Percentiles rank a stretch among this genome's conserved stretches.
Evolutionary conservation across 1,140 invertebrate species (phyloP).

Genomic region (Antheraea pernyi): DNA sequence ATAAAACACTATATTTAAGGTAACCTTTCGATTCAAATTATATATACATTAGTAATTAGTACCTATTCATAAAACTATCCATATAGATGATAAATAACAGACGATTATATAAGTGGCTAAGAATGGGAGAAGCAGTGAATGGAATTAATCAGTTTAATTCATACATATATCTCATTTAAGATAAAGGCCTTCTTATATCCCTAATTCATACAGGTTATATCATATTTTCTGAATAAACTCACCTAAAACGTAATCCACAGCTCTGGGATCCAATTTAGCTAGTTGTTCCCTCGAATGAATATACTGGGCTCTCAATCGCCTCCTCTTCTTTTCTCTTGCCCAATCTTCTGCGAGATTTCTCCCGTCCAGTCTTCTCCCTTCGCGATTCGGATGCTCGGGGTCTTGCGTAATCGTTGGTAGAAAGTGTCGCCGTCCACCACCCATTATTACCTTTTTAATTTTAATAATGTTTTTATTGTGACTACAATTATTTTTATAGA

Average conservation of each 20-base stretch:
- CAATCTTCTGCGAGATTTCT: conserved; percentile 87
- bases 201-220: conserved; percentile 20
- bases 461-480: background rate
- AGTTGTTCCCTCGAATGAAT: conserved; percentile 82
- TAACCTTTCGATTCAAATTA: too few species aligned
- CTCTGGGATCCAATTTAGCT: conserved; percentile 80
- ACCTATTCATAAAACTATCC: too few species aligned
- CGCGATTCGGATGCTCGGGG: conserved; percentile 80
- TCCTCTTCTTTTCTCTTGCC: conserved; percentile 81
- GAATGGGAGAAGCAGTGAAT: background rate
- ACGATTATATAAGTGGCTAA: background rate
- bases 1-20: too few species aligned
- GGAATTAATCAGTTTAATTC: background rate
- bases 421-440: conserved; percentile 84
- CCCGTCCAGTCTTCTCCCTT: conserved; percentile 83
- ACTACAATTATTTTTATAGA: too few species aligned
- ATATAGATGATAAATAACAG: too few species aligned
- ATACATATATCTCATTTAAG: background rate
- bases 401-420: conserved; percentile 82
- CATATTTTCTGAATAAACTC: conserved; percentile 39
- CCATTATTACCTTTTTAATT: conserved; percentile 81
- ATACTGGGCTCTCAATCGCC: conserved; percentile 80
- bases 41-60: too few species aligned
- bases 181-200: background rate
- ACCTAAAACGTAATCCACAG: conserved; percentile 84